A percentile compares a stretch with the other conserved stretches of the same genome.
Evolutionary conservation across 2,113 vertebrate species (phyloP).

Genomic region (Nannospalax galili): DNA sequence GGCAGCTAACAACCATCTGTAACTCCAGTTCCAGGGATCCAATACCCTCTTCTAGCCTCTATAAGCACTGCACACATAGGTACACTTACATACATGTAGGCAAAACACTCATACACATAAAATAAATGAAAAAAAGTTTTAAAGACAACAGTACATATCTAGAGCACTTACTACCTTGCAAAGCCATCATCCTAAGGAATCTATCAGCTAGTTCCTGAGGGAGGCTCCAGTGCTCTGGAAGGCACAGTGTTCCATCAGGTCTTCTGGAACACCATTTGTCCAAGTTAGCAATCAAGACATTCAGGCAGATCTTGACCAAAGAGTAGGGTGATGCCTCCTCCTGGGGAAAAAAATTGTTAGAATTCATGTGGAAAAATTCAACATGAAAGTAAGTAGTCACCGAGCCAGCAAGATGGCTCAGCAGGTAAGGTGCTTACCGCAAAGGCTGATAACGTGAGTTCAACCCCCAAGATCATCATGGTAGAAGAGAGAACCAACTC

Average conservation of each 20-base stretch:
- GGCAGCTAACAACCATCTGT: not conserved
- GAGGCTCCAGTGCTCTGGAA: conserved; percentile 90
- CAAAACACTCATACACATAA: not conserved
- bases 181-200: conserved; percentile 90
- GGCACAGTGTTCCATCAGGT: conserved; percentile 90
- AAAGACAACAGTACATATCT: not conserved
- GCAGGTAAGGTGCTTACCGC: not conserved
- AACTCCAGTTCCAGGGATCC: not conserved
- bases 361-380: conserved; percentile 29
- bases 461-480: not conserved
- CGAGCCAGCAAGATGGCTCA: not conserved
- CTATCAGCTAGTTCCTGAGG: conserved; percentile 93
- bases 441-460: not conserved
- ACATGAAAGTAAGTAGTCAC: not conserved
- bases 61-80: not conserved
- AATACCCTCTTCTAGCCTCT: not conserved
- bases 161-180: conserved; percentile 85
- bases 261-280: conserved; percentile 89
- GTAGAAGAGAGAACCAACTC: not conserved
- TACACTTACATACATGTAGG: not conserved
- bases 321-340: conserved; percentile 87
- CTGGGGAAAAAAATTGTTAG: conserved; percentile 78
- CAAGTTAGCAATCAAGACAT: conserved; percentile 86
- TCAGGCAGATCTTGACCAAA: conserved; percentile 88
- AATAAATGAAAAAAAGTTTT: not conserved